These are phyloP conservation scores for Myotis findleyi DNA, from an alignment of 2,797 vertebrate species.

Conservation along the genomic window DNA sequence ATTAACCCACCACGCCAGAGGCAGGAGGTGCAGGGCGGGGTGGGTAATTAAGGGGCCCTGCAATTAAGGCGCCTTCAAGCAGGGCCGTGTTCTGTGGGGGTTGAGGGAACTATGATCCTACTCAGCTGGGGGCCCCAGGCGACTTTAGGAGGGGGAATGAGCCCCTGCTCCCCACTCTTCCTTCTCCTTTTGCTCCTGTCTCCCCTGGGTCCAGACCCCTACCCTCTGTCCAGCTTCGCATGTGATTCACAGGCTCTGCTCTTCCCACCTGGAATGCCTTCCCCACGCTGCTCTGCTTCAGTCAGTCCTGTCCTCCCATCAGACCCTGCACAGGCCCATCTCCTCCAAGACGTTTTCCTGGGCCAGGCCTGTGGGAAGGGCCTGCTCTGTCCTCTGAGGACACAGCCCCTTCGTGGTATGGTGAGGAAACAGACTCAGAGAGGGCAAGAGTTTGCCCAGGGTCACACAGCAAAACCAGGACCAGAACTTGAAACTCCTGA, in stretches of 20 bases:
- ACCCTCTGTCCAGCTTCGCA: background rate
- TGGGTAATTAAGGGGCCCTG: slow-evolving; percentile 35
- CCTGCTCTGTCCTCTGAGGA: background rate
- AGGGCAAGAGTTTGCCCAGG: background rate
- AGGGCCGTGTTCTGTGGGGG: background rate
- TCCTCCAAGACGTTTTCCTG: background rate
- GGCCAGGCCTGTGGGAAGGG: background rate
- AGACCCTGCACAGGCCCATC: background rate
- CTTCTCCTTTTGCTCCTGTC: background rate
- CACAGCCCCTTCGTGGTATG: background rate
- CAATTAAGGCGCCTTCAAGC: slow-evolving; percentile 34
- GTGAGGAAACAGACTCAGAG: background rate
- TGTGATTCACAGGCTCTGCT: background rate
- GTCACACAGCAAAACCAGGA: background rate
- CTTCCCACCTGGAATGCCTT: background rate
- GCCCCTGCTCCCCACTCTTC: background rate
- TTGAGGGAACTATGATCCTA: background rate
- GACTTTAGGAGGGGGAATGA: background rate
- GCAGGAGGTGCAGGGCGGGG: background rate
- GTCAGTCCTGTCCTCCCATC: background rate
- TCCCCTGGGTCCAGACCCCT: background rate
- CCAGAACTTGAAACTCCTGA: background rate
- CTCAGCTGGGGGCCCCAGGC: background rate
- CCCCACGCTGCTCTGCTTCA: background rate
- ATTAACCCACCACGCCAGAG: background rate